Evolutionary conservation across 2,113 vertebrate species (phyloP), one percentile per base, ranked within the genome.

Genomic region (Microtus pennsylvanicus): DNA sequence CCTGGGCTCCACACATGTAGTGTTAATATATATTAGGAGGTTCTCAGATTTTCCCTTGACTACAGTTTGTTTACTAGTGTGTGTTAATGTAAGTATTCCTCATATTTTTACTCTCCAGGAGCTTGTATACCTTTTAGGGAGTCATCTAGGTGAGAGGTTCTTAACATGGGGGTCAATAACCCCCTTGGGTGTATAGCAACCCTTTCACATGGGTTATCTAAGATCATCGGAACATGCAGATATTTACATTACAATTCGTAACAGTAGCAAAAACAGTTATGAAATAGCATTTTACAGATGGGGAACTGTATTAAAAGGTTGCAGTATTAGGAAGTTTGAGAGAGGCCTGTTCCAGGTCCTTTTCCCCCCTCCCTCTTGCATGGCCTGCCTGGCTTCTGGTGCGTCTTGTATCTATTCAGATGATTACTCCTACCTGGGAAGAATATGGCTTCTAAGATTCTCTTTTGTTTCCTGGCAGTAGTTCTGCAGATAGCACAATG

Each of bases 351-450:
- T n/a, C 17, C 35, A 21, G 17, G 52, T 24, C 30, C 17, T 92
- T 96, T 82, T 22, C 11, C 16, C 89, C 22, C 55, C 95, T 95
- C 74, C 42, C 85, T 75, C 26, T 90, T 94, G 55, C 87, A 70
- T 77, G 81, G 22, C 22, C 38, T 89, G 47, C 22, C 47, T 87
- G 38, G 55, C 26, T 91, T 78, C 76, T 63, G 47, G 47, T 47
- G 50, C 12, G 42, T 94, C 47, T 55, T 94, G 22, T 61, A 63
- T 33, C 94, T 72, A 87, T 38, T 76, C 45, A 80, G 52, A 94
- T 87, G 30, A 75, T 61, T 89, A 74, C 58, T 92, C 2, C n/a
- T 91, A 42, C 42, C 55, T 82, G 65, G 69, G 93, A 97, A 87
- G 65, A 78, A 87, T 30, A 45, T 17, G n/a, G 91, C 30, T 52